Conservation (phyloP, 1,140 invertebrate genomes). For the Lasioglossum baleicum region DNA sequence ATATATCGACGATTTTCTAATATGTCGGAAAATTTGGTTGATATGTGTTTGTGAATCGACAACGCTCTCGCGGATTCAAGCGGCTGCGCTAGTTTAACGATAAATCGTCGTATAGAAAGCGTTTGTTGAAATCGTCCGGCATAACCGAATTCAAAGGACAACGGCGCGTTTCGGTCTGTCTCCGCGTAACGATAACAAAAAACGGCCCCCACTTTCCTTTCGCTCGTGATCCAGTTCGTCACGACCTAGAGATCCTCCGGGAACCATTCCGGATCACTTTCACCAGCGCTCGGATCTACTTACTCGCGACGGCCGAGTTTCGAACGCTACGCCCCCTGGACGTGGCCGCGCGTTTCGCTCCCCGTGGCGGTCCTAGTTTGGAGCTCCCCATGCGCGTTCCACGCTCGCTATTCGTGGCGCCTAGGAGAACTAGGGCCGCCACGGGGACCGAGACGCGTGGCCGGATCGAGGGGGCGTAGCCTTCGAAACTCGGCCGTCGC, state of each 20-base stretch:
- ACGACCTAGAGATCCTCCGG: background rate
- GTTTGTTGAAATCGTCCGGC: background rate
- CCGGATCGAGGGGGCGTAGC: too few species aligned
- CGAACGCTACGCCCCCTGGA: too few species aligned
- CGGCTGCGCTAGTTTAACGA: background rate
- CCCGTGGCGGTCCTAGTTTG: too few species aligned
- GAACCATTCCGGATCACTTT: too few species aligned
- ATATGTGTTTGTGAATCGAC: constrained; percentile 41
- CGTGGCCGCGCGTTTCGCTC: too few species aligned
- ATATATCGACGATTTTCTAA: constrained; percentile 23
- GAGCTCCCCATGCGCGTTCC: too few species aligned
- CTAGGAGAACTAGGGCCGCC: too few species aligned
- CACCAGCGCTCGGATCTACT: too few species aligned
- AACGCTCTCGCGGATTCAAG: constrained; percentile 6
- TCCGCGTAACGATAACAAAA: constrained; percentile 10
- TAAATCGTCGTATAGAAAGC: constrained; percentile 5
- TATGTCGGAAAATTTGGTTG: constrained; percentile 41
- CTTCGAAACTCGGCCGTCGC: too few species aligned
- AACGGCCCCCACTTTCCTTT: background rate
- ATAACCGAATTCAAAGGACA: background rate
- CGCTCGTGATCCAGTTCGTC: background rate
- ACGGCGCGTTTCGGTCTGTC: background rate
- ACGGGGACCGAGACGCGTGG: too few species aligned
- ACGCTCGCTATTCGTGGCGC: too few species aligned
- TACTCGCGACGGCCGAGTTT: too few species aligned